Base-by-base conservation (phyloP, 53 echinoderm and acorn worm species). In the Holothuria scabra region DNA sequence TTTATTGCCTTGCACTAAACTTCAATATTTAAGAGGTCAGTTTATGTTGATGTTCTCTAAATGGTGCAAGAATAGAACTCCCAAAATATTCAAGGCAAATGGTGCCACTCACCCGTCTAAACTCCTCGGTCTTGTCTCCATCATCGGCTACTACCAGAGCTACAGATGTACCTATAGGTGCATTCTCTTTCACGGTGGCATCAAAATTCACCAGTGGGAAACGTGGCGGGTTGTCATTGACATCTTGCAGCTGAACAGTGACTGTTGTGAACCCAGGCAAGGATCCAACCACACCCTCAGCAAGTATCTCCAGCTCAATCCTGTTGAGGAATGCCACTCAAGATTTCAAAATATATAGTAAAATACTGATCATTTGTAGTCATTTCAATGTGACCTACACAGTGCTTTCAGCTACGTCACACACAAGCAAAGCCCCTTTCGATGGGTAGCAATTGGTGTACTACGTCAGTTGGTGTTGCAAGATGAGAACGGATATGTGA, bases 211-310 rank as follows among this genome's bases (percentile, higher is more conserved):
- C 60, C 7, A 94, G 66, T 12, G 93, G 83, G 81, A 99, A 99
- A 44, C 65, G 44, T 1, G 99, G 99, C 10, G 79, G 32, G 55
- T 93, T 86, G 56, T 99, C 99, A 52, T 99, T 99, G 35, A 86
- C 86, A 35, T 99, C 99, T 6, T 22, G 10, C 8, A 99, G 49
- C 5, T 13, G 87, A 4, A 99, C 82, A 4, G 1, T 41, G 18
- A 89, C 30, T 2, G 81, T 89, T 12, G 30, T 46, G 37, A 79
- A 46, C 22, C 59, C 18, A 23, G 85, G 71, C 24, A 85, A 44
- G 14, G 85, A 72, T 20, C 59, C 71, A 20, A 66, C 60, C 19
- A 72, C 85, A 33, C 72, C 57, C 32, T 71, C 72, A 23, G 85
- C 85, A 9, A 70, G 34, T 23, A 85, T 44, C 29, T 56, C 56